A percentile compares a stretch with the other conserved stretches of the same genome.
Evolutionary conservation across 2,113 vertebrate species (phyloP).

Genomic region (Odocoileus hemionus): DNA sequence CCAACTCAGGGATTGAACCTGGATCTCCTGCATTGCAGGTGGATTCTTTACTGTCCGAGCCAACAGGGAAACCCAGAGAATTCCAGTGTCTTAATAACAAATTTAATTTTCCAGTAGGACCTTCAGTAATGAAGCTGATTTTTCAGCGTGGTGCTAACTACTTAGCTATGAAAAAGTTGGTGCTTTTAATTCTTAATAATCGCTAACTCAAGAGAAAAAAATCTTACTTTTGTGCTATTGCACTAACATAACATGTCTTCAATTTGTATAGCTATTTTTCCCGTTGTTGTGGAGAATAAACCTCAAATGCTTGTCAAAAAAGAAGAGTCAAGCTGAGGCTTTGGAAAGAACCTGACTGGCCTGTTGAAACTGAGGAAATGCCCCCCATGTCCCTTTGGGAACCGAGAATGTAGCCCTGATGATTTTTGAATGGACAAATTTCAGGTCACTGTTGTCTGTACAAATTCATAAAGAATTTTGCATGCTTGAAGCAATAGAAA

Average conservation of each 20-base stretch:
- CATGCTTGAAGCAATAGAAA: not conserved
- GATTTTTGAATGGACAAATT: not conserved
- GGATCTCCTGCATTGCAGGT: not conserved
- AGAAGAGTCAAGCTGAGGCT: not conserved
- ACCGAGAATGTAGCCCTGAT: not conserved
- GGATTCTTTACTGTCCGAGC: not conserved
- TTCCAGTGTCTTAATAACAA: not conserved
- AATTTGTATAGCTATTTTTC: not conserved
- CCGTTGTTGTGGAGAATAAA: not conserved
- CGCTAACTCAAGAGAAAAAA: not conserved
- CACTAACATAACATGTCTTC: not conserved
- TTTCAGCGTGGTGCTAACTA: not conserved
- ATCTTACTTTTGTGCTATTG: not conserved
- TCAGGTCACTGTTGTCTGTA: not conserved
- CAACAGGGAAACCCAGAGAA: not conserved
- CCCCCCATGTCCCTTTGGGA: not conserved
- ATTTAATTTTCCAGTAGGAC: not conserved
- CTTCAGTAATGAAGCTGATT: not conserved
- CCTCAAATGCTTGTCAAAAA: not conserved
- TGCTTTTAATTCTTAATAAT: not conserved
- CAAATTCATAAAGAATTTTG: not conserved
- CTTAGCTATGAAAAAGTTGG: not conserved
- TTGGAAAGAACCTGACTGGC: not conserved
- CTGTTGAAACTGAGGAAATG: not conserved
- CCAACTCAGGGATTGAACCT: not conserved